Base-by-base conservation (phyloP, 1,140 invertebrate genomes). In the Nixonia krombeini region DNA sequence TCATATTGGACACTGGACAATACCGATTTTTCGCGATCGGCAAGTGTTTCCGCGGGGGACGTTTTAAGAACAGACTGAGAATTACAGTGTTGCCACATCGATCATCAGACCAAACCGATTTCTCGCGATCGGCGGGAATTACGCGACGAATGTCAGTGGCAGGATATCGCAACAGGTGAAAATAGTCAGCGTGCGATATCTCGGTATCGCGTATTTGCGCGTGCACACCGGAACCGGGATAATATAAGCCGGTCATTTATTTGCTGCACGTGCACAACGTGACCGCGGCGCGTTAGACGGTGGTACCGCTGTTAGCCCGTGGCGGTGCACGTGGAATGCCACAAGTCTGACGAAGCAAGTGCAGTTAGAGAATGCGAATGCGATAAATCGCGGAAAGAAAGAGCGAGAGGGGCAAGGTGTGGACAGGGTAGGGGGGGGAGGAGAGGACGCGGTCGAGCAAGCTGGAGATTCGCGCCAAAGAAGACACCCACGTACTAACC, bases 181-280 rank as follows among this genome's bases (percentile, higher is more conserved):
- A 66, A 55, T 59, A 21, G 44, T 51, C 51, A 38, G 55, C 25
- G 42, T 28, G 38, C 44, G 47, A 62, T 65, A 56, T 41, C 45
- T 13, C 53, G 29, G 21, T 52, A 67, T 68, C 41, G 44, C 31
- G 17, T 51, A 55, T 45, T 65, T 17, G 37, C 49, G 35, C 29
- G 26, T 33, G 13, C 15, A 50, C 37, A 53, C 56, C 45, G 51
- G 51, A 56, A 61, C 56, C 44, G 35, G 51, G 52, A 61, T 63
- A 69, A 63, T 59, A 51, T 63, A 59, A 69, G 53, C 66, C 58
- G 51, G 55, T 52, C 58, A 56, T 70, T 63, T 70, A 70, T 70
- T 64, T 63, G 56, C 56, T 70, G 59, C 66, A 70, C 66, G 59
- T 64, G 59, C 59, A 64, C 38, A 59, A 64, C 55, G 66, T 64